These are phyloP conservation scores for Drosophila albomicans DNA, from an alignment of 1,140 invertebrate genomes.

Conservation along the genomic window DNA sequence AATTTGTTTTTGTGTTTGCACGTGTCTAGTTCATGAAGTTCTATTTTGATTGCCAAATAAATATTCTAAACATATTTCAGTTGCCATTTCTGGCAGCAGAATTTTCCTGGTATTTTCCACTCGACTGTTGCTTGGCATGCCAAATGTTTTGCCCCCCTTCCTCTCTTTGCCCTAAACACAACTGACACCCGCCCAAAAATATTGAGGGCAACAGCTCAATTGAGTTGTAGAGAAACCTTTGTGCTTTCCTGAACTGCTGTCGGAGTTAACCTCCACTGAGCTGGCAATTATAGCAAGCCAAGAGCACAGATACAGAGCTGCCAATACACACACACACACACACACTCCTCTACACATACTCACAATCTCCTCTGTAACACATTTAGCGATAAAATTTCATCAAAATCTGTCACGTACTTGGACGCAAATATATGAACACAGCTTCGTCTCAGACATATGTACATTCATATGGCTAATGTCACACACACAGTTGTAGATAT, in stretches of 20 bases:
- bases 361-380: constrained; percentile 1
- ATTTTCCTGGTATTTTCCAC: constrained; percentile 25
- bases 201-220: constrained; percentile 25
- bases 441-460: background rate
- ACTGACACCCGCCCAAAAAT: background rate
- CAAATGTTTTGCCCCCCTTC: constrained; percentile 1
- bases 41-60: constrained; percentile 13
- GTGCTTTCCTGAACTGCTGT: too few species aligned
- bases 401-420: constrained; percentile 74
- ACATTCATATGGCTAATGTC: constrained; percentile 1
- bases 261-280: constrained; percentile 17
- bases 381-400: constrained; percentile 65
- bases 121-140: constrained; percentile 15
- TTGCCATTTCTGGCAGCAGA: constrained; percentile 1
- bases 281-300: constrained; percentile 62
- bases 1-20: background rate
- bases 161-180: background rate
- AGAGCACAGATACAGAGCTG: constrained; percentile 26
- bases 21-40: background rate
- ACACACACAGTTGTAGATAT: background rate
- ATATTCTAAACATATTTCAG: constrained; percentile 23
- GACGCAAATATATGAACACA: constrained; percentile 25
- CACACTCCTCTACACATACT: background rate
- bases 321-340: constrained; percentile 37
- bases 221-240: background rate